Percentiles rank a stretch among this genome's conserved stretches.
phyloP scores from a whole-genome alignment of 2,113 vertebrate genomes.

The Chloebia gouldiae region DNA sequence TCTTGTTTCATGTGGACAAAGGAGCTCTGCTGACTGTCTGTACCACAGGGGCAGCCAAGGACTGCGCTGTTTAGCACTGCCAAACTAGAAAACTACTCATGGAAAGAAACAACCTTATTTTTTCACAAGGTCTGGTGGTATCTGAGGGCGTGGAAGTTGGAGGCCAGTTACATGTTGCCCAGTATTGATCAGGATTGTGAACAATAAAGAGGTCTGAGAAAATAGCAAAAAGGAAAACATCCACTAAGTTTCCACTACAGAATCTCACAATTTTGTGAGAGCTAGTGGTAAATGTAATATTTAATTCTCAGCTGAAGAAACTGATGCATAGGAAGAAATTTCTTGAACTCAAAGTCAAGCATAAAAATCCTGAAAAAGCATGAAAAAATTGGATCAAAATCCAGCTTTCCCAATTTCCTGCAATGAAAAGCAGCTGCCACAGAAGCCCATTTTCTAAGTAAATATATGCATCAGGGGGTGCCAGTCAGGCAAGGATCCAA shows the following conservation, averaged over 20 bases:
- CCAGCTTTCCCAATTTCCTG: not conserved
- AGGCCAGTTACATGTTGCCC: not conserved
- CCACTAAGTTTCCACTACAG: not conserved
- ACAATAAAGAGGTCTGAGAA: not conserved
- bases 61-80: not conserved
- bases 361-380: not conserved
- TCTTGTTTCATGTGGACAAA: not conserved
- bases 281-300: not conserved
- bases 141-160: not conserved
- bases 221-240: not conserved
- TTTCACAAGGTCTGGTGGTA: not conserved
- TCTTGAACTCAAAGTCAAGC: not conserved
- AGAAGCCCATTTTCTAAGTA: conserved; percentile 19
- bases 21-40: not conserved
- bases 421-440: conserved; percentile 15
- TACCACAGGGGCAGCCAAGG: not conserved
- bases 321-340: not conserved
- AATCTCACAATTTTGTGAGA: not conserved
- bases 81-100: not conserved
- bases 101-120: not conserved
- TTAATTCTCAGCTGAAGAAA: not conserved
- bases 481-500: conserved; percentile 43
- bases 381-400: conserved; percentile 12
- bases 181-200: not conserved
- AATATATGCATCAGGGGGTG: conserved; percentile 12